A percentile compares a stretch with the other conserved stretches of the same genome.
These are phyloP conservation scores for Melanotus villosus DNA, from an alignment of 2,888 invertebrate genomes.

Conservation along the genomic window DNA sequence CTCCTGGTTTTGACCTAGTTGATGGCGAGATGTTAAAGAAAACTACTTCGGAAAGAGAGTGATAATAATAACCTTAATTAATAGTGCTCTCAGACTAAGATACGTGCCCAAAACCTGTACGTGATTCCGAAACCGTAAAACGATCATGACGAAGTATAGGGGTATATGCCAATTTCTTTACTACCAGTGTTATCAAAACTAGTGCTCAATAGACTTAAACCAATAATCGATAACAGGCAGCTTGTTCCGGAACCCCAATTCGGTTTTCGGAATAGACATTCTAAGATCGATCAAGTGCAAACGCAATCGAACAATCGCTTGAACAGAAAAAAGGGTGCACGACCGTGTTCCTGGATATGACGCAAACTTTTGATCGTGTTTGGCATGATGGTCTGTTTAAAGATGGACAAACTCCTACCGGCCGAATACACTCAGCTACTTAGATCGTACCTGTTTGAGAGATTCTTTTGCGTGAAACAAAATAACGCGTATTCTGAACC, in stretches of 20 bases:
- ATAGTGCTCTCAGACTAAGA: too few species aligned
- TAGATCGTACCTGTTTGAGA: background rate
- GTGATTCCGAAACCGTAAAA: conserved; percentile 52
- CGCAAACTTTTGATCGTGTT: background rate
- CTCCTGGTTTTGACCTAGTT: too few species aligned
- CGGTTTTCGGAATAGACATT: too few species aligned
- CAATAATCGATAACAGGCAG: too few species aligned
- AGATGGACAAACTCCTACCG: background rate
- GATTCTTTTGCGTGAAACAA: background rate
- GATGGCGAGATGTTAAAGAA: too few species aligned
- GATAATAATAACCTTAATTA: too few species aligned
- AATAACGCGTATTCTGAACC: background rate
- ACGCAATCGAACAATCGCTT: background rate
- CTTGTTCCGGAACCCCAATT: too few species aligned
- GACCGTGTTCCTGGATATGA: background rate
- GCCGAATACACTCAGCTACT: background rate
- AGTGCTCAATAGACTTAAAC: conserved; percentile 16
- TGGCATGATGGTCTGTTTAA: background rate
- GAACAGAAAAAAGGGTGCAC: background rate
- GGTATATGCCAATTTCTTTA: conserved; percentile 49
- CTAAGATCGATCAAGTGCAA: background rate
- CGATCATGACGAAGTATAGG: conserved; percentile 35
- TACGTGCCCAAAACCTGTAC: background rate
- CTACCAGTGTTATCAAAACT: conserved; percentile 49
- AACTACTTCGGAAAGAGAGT: too few species aligned